Percentiles rank a stretch among this genome's conserved stretches.
Conservation (phyloP, 2,797 vertebrate species). For the Emys orbicularis region DNA sequence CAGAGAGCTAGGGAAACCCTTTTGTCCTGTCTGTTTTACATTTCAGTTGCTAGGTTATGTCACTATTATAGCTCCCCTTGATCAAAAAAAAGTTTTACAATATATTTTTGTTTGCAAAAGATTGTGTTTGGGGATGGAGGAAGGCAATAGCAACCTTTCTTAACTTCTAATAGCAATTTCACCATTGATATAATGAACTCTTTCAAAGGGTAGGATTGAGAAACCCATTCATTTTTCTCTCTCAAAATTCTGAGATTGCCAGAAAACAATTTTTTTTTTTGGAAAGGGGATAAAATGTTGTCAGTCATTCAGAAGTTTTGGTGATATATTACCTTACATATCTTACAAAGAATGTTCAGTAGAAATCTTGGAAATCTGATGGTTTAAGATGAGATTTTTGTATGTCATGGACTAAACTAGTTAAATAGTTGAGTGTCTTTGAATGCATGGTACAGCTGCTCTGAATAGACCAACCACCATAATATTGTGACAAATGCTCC, state of each 20-base stretch:
- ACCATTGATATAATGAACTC: not conserved
- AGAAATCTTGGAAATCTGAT: not conserved
- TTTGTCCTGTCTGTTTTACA: not conserved
- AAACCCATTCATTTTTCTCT: not conserved
- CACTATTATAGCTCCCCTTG: not conserved
- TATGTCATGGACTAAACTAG: not conserved
- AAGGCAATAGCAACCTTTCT: slow-evolving; percentile 8
- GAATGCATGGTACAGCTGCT: not conserved
- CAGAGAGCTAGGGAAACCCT: not conserved
- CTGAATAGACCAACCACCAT: not conserved
- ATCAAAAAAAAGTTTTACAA: not conserved
- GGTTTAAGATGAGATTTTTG: not conserved
- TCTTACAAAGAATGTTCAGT: slow-evolving; percentile 29
- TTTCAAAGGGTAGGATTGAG: not conserved
- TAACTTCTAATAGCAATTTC: not conserved
- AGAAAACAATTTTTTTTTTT: not conserved
- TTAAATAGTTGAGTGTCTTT: not conserved
- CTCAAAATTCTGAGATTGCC: not conserved
- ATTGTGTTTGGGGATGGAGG: not conserved
- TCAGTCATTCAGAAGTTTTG: not conserved
- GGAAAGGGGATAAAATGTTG: slow-evolving; percentile 14
- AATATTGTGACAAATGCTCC: not conserved
- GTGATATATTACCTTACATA: not conserved
- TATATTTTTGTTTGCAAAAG: not conserved
- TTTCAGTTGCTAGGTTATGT: not conserved